Conservation (phyloP, 1,140 invertebrate species). For the Nixonia krombeini region DNA sequence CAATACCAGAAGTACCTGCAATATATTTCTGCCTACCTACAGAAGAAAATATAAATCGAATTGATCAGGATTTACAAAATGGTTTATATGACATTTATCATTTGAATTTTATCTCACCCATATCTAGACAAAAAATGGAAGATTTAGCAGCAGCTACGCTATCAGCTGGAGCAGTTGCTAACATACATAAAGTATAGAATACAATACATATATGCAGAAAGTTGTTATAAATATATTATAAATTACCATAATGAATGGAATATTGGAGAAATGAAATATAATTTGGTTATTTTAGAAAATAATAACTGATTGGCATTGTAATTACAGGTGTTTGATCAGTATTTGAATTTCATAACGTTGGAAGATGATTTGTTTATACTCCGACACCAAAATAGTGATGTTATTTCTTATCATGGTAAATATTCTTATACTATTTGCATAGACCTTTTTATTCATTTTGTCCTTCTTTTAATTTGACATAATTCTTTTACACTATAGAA, state of each 20-base stretch:
- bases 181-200: constrained; percentile 86
- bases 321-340: constrained; percentile 91
- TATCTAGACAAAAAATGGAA: constrained; percentile 94
- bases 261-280: too few relatives aligned
- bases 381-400: constrained; percentile 91
- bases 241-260: not conserved
- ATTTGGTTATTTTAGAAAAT: too few relatives aligned
- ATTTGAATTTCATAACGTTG: constrained; percentile 97
- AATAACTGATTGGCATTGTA: too few relatives aligned
- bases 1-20: constrained; percentile 97
- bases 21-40: constrained; percentile 99
- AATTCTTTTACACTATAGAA: too few relatives aligned
- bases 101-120: constrained; percentile 98
- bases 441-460: too few relatives aligned
- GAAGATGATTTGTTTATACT: constrained; percentile 98
- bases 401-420: constrained; percentile 93
- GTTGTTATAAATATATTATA: constrained; percentile 2
- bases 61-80: constrained; percentile 93
- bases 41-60: constrained; percentile 95
- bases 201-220: too few relatives aligned
- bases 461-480: too few relatives aligned
- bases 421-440: constrained; percentile 3
- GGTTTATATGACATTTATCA: constrained; percentile 96
- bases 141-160: constrained; percentile 94
- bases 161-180: constrained; percentile 87